Evolutionary conservation across 2,113 vertebrate genomes (phyloP).

Genomic region (Vulpes vulpes): DNA sequence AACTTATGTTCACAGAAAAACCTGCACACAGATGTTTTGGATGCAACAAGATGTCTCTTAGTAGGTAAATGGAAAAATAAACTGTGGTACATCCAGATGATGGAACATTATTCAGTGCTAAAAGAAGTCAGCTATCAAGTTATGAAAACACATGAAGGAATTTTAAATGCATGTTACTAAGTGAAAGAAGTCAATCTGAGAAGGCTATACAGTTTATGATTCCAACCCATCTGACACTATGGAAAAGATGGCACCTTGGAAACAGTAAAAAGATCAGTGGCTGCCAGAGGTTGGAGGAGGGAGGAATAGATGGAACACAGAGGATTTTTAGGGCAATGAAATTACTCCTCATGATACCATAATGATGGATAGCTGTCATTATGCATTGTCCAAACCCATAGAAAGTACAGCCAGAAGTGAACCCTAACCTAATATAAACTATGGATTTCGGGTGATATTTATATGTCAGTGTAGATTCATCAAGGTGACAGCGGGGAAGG

Average conservation of each 20-base stretch:
- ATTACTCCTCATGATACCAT: neutral
- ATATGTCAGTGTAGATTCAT: neutral
- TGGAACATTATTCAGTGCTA: neutral
- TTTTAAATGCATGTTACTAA: neutral
- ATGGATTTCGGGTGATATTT: neutral
- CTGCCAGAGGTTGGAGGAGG: neutral
- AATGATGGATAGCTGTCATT: neutral
- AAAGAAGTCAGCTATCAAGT: neutral
- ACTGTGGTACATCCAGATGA: neutral
- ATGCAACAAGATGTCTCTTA: neutral
- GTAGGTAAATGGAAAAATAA: neutral
- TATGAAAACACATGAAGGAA: neutral
- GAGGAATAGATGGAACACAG: neutral
- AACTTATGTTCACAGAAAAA: neutral
- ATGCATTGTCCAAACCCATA: neutral
- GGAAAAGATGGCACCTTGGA: neutral
- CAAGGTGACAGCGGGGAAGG: neutral
- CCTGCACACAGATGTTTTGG: neutral
- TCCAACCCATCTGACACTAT: neutral
- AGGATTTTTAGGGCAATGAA: neutral
- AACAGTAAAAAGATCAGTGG: neutral
- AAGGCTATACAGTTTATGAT: neutral
- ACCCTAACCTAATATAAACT: neutral
- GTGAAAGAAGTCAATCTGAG: neutral
- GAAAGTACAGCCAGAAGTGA: neutral